Conservation (phyloP, 2,113 vertebrate species). For the Noturus placidus region DNA sequence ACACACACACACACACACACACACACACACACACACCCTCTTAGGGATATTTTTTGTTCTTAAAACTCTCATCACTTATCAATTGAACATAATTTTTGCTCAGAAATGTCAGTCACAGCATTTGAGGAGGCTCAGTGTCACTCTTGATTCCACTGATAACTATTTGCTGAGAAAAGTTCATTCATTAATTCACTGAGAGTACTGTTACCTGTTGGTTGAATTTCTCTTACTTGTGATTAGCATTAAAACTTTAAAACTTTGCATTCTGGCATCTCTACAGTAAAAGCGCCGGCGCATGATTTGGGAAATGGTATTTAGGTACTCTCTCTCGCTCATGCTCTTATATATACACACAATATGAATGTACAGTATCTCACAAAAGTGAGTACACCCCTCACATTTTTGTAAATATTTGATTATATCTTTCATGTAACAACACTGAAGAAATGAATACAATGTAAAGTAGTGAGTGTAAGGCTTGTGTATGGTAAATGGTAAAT, state of each 20-base stretch:
- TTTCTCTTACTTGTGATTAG: background rate
- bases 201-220: background rate
- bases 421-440: too few relatives aligned
- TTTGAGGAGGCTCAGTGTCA: background rate
- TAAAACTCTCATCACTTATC: background rate
- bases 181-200: background rate
- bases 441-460: too few relatives aligned
- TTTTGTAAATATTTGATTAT: too few relatives aligned
- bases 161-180: background rate
- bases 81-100: background rate
- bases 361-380: too few relatives aligned
- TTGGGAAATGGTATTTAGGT: too few relatives aligned
- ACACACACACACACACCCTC: background rate
- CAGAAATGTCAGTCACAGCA: background rate
- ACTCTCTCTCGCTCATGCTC: too few relatives aligned
- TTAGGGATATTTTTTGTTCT: background rate
- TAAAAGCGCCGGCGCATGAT: background rate
- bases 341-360: too few relatives aligned
- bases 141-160: background rate
- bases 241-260: background rate
- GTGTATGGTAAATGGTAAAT: too few relatives aligned
- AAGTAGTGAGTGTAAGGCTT: too few relatives aligned
- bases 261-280: background rate
- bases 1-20: background rate
- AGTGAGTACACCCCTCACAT: too few relatives aligned